Conservation (phyloP, 2,888 invertebrate species). For the Polydrusus pterygomalis region DNA sequence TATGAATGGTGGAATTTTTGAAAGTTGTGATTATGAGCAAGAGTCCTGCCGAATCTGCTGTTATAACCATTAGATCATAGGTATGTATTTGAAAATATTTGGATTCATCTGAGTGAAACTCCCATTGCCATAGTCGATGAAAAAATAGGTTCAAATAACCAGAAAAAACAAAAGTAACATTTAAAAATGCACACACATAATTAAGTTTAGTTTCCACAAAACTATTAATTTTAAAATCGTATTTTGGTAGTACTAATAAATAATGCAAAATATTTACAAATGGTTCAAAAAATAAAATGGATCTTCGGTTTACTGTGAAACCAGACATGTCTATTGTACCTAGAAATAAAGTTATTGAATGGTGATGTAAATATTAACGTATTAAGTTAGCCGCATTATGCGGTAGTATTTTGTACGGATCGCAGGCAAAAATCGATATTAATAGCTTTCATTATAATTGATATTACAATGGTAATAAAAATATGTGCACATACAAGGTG, state of each 20-base stretch:
- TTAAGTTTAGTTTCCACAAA: not conserved
- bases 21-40: not conserved
- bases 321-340: not conserved
- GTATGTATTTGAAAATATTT: not conserved
- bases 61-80: not conserved
- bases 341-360: not conserved
- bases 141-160: not conserved
- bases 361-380: not conserved
- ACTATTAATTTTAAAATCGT: not conserved
- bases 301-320: not conserved
- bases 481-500: no score
- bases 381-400: no score
- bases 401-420: no score
- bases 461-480: no score
- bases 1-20: not conserved
- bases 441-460: no score
- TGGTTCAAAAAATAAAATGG: conserved; percentile 8
- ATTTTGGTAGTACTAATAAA: not conserved
- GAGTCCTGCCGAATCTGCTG: not conserved
- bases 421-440: no score
- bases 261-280: conserved; percentile 1
- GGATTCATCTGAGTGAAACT: not conserved
- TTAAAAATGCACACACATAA: not conserved
- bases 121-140: not conserved
- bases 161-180: not conserved